These are phyloP conservation scores for Callipepla squamata DNA, from an alignment of 2,113 vertebrate species.

Conservation along the genomic window DNA sequence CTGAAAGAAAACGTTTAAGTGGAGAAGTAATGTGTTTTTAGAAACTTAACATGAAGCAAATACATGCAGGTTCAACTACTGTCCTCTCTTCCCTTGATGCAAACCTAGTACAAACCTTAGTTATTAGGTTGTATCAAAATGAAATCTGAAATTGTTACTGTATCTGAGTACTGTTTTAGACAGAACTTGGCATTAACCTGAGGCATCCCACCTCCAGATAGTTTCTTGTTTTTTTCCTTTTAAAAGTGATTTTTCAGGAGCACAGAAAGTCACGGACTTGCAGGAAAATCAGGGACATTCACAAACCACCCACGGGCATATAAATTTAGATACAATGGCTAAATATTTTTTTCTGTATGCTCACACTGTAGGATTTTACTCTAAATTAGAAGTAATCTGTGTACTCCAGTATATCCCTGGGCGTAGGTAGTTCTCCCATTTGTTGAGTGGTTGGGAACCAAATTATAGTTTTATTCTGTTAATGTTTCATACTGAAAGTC, in stretches of 20 bases:
- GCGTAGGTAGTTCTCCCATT: constrained; percentile 52
- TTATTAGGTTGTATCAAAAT: not conserved
- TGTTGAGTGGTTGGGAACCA: constrained; percentile 51
- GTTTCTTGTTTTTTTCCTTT: not conserved
- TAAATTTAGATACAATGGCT: constrained; percentile 35
- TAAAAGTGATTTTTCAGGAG: constrained; percentile 7
- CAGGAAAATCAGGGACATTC: constrained; percentile 32
- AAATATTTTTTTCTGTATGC: constrained; percentile 46
- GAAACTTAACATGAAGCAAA: not conserved
- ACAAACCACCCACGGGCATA: constrained; percentile 17
- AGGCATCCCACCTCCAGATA: not conserved
- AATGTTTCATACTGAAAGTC: constrained; percentile 58
- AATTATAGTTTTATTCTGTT: constrained; percentile 45
- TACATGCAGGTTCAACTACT: not conserved
- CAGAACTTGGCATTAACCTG: not conserved
- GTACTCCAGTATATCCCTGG: constrained; percentile 14
- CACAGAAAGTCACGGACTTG: not conserved
- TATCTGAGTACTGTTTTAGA: not conserved
- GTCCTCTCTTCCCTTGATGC: not conserved
- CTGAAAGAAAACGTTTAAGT: not conserved
- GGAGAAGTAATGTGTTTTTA: not conserved
- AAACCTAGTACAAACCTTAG: not conserved
- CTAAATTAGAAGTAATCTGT: constrained; percentile 2
- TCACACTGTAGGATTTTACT: constrained; percentile 9
- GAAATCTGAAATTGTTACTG: not conserved